Percentiles rank a stretch among this genome's conserved stretches.
Conservation (phyloP, 2,888 invertebrate species). For the Perdita meconis region DNA sequence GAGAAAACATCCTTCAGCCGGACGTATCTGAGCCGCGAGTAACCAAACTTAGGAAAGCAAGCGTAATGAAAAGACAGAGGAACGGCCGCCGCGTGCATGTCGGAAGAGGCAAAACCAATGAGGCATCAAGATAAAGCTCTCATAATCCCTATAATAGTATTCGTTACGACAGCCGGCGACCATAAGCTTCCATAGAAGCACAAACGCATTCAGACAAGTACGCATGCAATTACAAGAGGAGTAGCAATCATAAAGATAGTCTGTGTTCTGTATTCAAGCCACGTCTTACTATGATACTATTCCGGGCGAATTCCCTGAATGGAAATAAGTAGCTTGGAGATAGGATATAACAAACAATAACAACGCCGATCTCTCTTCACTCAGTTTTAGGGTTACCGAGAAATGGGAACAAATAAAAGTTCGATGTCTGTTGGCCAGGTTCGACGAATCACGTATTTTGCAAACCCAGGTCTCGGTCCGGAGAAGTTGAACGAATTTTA, state of each 20-base stretch:
- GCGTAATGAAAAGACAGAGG: constrained; percentile 3
- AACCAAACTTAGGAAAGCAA: neutral
- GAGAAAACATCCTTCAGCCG: neutral
- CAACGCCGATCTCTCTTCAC: no score
- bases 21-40: constrained; percentile 1
- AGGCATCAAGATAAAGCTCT: constrained; percentile 9
- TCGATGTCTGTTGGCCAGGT: no score
- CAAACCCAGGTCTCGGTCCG: no score
- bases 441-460: no score
- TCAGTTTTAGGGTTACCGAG: no score
- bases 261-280: neutral
- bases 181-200: neutral
- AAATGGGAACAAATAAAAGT: no score
- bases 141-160: constrained; percentile 9
- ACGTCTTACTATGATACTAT: neutral
- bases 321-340: neutral
- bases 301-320: neutral
- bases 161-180: neutral
- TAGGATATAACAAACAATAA: no score
- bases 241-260: neutral
- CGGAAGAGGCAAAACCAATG: constrained; percentile 17
- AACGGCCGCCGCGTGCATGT: neutral
- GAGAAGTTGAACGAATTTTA: no score
- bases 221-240: neutral
- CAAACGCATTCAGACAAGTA: neutral